A percentile compares a stretch with the other conserved stretches of the same genome.
phyloP scores from a whole-genome alignment of 2,888 invertebrate genomes.

The Dromius quadrimaculatus region DNA sequence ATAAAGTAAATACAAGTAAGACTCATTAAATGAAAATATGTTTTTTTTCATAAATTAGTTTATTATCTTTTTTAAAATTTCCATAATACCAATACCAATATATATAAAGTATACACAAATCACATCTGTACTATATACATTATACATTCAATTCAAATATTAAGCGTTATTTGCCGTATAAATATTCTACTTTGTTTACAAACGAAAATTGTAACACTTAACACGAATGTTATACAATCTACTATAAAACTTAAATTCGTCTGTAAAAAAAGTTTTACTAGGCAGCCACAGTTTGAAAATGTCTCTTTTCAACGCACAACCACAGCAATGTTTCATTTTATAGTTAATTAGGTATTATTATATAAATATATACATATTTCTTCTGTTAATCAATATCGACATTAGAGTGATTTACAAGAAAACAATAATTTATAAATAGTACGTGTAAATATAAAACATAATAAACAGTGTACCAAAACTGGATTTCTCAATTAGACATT shows the following conservation, averaged over 20 bases:
- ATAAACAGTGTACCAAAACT: conserved; percentile 12
- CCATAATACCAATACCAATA: conserved; percentile 57
- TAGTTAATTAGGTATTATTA: conserved; percentile 42
- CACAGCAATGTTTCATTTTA: conserved; percentile 36
- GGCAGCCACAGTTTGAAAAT: conserved; percentile 38
- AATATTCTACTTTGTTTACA: conserved; percentile 50
- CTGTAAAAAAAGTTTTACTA: conserved; percentile 42
- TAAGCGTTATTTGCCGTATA: conserved; percentile 52
- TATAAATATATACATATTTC: conserved; percentile 46
- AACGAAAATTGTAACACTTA: conserved; percentile 46
- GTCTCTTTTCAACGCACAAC: conserved; percentile 33
- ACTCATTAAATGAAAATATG: no score
- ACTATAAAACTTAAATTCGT: conserved; percentile 32
- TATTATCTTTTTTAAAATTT: conserved; percentile 55
- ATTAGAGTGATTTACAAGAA: conserved; percentile 23
- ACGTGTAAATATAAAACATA: conserved; percentile 29
- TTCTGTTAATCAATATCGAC: conserved; percentile 50
- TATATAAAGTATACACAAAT: conserved; percentile 57
- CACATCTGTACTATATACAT: conserved; percentile 55
- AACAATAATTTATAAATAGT: conserved; percentile 40
- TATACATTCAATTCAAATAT: conserved; percentile 52
- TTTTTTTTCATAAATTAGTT: conserved; percentile 55
- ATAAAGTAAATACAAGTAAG: no score
- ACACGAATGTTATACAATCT: conserved; percentile 36
- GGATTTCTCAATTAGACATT: conserved; percentile 9